Percentiles rank a stretch among this genome's conserved stretches.
Conservation (phyloP, 2,113 vertebrate genomes). For the Corydoras sp. region DNA sequence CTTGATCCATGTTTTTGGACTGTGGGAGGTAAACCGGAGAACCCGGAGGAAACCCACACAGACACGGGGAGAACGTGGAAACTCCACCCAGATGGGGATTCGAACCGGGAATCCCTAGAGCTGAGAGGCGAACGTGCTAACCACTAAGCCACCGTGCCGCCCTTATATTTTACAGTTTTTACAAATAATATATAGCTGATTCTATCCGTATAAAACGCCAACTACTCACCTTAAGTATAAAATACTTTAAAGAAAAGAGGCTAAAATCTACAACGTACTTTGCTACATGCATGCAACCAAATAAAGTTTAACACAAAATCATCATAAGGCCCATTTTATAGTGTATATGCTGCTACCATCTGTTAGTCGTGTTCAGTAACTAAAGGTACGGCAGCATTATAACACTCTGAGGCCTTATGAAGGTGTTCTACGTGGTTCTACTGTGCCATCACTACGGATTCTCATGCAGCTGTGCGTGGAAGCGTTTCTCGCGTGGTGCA, state of each 20-base stretch:
- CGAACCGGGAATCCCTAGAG: too few species aligned
- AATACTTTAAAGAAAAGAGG: not conserved
- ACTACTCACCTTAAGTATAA: not conserved
- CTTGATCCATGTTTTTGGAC: too few species aligned
- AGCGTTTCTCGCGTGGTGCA: conserved; percentile 29
- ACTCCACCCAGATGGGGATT: too few species aligned
- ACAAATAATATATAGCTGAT: too few species aligned
- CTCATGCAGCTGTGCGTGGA: conserved; percentile 52
- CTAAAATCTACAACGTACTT: conserved; percentile 30
- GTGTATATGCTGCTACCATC: conserved; percentile 20
- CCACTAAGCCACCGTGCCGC: too few species aligned
- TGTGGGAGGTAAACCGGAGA: too few species aligned
- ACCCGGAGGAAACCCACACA: too few species aligned
- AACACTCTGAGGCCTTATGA: conserved; percentile 42
- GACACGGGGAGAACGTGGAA: too few species aligned
- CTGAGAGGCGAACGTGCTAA: too few species aligned
- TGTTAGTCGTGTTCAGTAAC: conserved; percentile 8
- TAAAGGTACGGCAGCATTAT: conserved; percentile 20
- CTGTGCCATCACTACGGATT: conserved; percentile 26
- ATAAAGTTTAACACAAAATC: conserved; percentile 6
- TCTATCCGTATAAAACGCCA: not conserved
- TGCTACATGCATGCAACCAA: conserved; percentile 34
- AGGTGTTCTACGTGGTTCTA: conserved; percentile 16
- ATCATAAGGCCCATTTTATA: conserved; percentile 39
- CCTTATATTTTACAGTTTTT: too few species aligned